Percentiles rank a stretch among this genome's conserved stretches.
Evolutionary conservation across 2,113 vertebrate species (phyloP).

Genomic region (Hirundichthys speculiger): DNA sequence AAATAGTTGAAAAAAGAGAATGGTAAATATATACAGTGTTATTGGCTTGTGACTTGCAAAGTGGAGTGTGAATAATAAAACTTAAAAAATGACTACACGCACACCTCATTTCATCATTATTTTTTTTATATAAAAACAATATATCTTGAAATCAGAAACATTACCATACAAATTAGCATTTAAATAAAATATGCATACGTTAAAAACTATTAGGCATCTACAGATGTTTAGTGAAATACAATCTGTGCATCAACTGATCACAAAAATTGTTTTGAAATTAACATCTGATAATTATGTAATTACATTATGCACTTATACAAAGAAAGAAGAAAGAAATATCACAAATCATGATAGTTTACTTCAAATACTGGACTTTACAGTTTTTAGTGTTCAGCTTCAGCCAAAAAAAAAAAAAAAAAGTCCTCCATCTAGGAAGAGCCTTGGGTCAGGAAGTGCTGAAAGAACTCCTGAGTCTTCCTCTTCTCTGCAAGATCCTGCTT

Average conservation of each 20-base stretch:
- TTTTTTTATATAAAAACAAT: conserved; percentile 65
- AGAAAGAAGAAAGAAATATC: conserved; percentile 41
- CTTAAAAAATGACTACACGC: background rate
- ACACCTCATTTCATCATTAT: conserved; percentile 26
- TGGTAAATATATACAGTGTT: background rate
- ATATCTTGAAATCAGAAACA: conserved; percentile 60
- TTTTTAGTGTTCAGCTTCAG: conserved; percentile 62
- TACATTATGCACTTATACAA: conserved; percentile 55
- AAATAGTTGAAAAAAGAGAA: no score
- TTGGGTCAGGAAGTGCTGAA: conserved; percentile 86
- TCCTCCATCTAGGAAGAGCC: conserved; percentile 59
- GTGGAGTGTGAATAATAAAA: no score
- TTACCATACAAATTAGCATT: conserved; percentile 70
- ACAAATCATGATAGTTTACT: conserved; percentile 58
- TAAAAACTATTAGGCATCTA: conserved; percentile 62
- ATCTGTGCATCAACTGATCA: conserved; percentile 47
- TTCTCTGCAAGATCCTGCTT: conserved; percentile 84
- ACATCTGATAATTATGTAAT: conserved; percentile 37
- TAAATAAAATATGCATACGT: conserved; percentile 76
- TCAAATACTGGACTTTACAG: conserved; percentile 71
- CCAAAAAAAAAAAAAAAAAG: conserved; percentile 14
- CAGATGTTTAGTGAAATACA: conserved; percentile 56
- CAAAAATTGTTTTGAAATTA: conserved; percentile 43
- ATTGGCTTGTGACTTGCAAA: background rate
- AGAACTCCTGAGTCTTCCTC: conserved; percentile 91